Conservation (phyloP, 2,888 invertebrate species). For the Halictus quadricinctus region DNA sequence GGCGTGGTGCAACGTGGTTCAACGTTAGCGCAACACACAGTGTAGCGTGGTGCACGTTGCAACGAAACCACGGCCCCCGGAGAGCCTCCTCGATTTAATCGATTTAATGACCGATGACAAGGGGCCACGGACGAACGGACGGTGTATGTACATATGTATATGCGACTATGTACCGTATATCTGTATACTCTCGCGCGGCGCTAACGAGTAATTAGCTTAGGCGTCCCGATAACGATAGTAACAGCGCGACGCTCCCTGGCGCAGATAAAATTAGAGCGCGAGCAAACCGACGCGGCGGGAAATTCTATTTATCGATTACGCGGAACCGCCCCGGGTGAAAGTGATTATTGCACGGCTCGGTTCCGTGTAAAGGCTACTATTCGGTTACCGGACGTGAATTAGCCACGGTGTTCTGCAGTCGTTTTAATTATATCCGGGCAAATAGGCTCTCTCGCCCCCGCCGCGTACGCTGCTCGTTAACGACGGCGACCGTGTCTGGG, state of each 20-base stretch:
- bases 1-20: background rate
- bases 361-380: background rate
- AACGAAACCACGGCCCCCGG: slow-evolving; percentile 25
- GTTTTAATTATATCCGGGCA: slow-evolving; percentile 1
- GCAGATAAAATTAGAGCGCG: slow-evolving; percentile 58
- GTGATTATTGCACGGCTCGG: background rate
- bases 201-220: slow-evolving; percentile 63
- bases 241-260: slow-evolving; percentile 15
- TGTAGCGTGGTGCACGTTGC: slow-evolving; percentile 23
- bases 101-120: slow-evolving; percentile 71
- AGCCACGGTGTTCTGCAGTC: background rate
- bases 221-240: slow-evolving; percentile 53
- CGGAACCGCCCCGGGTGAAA: background rate
- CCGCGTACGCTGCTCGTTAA: background rate
- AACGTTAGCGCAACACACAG: background rate
- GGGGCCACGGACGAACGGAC: slow-evolving; percentile 58
- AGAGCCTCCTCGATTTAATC: slow-evolving; percentile 53
- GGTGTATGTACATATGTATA: background rate
- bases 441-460: background rate
- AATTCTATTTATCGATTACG: slow-evolving; percentile 24
- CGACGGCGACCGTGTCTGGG: background rate
- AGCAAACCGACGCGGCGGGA: background rate
- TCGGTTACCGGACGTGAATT: slow-evolving; percentile 10
- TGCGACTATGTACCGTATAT: background rate
- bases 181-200: slow-evolving; percentile 41